Conservation (phyloP, 2,888 invertebrate species). For the Celastrina argiolus region DNA sequence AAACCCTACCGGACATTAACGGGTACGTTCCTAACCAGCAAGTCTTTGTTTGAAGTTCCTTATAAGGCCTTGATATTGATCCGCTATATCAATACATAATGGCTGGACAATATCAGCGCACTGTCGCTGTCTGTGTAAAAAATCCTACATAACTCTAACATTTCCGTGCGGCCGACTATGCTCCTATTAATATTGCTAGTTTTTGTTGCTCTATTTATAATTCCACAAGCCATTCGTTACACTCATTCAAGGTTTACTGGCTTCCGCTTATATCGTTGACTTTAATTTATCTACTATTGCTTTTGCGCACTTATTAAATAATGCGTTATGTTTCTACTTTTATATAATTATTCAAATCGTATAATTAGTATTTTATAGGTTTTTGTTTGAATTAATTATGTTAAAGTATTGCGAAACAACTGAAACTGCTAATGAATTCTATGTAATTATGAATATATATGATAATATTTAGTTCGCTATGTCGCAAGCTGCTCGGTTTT, state of each 20-base stretch:
- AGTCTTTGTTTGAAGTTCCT: slow-evolving; percentile 4
- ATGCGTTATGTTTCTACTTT: background rate
- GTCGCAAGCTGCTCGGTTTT: slow-evolving; percentile 9
- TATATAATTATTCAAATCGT: slow-evolving; percentile 9
- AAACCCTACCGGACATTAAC: too few relatives aligned
- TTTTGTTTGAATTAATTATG: slow-evolving; percentile 5
- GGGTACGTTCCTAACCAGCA: too few relatives aligned
- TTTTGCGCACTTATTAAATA: background rate
- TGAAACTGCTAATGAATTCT: background rate
- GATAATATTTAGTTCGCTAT: slow-evolving; percentile 16
- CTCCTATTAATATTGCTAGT: background rate
- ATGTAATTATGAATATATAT: slow-evolving; percentile 16
- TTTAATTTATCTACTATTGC: slow-evolving; percentile 5
- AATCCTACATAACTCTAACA: background rate
- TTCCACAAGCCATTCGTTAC: background rate
- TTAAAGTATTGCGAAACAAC: background rate
- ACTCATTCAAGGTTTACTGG: slow-evolving; percentile 11
- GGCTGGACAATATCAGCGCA: background rate
- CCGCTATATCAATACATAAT: background rate
- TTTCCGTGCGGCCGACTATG: background rate
- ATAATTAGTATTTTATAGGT: background rate
- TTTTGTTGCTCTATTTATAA: slow-evolving; percentile 17
- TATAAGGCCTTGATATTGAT: slow-evolving; percentile 3
- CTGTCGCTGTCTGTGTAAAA: background rate
- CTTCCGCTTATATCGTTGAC: slow-evolving; percentile 11